Base-by-base conservation (phyloP, 2,113 vertebrate species). In the Oryzias woworae region DNA sequence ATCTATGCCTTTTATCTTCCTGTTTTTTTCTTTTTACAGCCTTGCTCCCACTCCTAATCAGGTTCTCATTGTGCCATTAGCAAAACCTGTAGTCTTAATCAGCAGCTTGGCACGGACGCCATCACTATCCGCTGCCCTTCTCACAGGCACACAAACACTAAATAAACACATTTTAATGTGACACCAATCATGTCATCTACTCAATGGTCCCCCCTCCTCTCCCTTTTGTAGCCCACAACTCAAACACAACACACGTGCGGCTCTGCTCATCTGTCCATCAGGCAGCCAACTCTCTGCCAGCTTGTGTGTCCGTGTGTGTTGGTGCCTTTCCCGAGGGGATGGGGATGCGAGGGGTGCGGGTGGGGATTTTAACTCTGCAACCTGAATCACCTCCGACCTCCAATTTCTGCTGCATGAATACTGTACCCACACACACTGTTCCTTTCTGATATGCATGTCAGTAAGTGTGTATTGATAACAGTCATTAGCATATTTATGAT, bases 401-500 rank as follows among this genome's bases (percentile, higher is more conserved):
- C 71, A 92, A 84, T 52, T 87, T 73, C 78, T 31, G 28, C 60
- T 52, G 58, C 62, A 70, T 71, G 60, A 76, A 82, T 75, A 85
- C 81, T 80, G 71, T 73, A 66, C 36, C 75, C 58, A 74, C 18
- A 62, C 53, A 70, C 59, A 64, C 60, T 73, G 57, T 26, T 60
- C 43, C 71, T 59, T 26, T 41, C 72, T 41, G 61, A 92, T 91
- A 87, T 91, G 73, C 93, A 74, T 94, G 95, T 96, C 94, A 93
- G 71, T 77, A 87, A 90, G 89, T 93, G 91, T 94, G 93, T 97
- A 94, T 96, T 94, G 95, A 91, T 91, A 90, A 91, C 82, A 69
- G 7, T 52, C 85, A 96, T 98, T 98, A 96, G 95, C 96, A 98
- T 98, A 98, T 98, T 98, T 96, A 98, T 98, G 94, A 95, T 97